Evolutionary conservation across 2,797 vertebrate species (phyloP).

Genomic region (Epinephelus malabaricus): DNA sequence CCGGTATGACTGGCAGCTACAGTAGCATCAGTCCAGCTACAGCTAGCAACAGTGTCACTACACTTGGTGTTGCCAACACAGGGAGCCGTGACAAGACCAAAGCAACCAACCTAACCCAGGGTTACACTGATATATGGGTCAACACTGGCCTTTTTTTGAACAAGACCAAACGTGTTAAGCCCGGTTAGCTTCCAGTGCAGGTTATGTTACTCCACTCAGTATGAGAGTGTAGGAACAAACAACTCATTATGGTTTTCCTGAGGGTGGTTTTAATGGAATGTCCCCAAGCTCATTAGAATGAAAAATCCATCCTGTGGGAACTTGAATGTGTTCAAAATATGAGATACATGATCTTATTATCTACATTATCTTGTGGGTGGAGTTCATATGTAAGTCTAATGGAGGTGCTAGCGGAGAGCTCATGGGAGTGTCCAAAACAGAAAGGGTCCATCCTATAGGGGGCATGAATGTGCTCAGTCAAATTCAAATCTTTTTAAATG

Average conservation of each 20-base stretch:
- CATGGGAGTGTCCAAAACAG: neutral
- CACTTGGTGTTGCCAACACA: conserved; percentile 40
- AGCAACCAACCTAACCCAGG: conserved; percentile 10
- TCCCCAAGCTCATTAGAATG: no score
- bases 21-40: conserved; percentile 82
- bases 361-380: neutral
- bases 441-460: no score
- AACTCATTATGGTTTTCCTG: neutral
- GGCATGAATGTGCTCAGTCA: neutral
- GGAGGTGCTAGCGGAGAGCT: neutral
- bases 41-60: conserved; percentile 84
- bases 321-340: neutral
- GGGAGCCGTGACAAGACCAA: conserved; percentile 16
- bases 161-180: neutral
- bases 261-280: no score
- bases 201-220: neutral
- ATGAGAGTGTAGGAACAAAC: neutral
- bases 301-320: neutral
- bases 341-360: neutral
- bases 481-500: neutral
- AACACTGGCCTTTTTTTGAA: conserved; percentile 8
- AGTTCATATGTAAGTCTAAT: neutral
- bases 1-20: conserved; percentile 89
- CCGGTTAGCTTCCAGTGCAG: neutral
- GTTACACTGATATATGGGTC: neutral